These are phyloP conservation scores for Dicyrtomina minuta DNA, from an alignment of 2,888 invertebrate genomes.

Conservation along the genomic window DNA sequence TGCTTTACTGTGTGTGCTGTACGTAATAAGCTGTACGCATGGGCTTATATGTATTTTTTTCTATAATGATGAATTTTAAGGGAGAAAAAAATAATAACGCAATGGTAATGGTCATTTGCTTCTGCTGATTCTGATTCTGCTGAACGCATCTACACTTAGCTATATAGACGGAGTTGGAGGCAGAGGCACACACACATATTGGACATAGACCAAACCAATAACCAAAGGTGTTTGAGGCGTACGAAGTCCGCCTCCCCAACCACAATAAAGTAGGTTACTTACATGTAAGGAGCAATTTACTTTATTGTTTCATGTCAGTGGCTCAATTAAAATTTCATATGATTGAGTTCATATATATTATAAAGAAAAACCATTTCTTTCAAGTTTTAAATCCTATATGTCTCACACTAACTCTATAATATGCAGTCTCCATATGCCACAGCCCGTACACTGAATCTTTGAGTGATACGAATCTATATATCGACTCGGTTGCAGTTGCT, in stretches of 20 bases:
- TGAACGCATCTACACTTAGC: too few species aligned
- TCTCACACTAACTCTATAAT: not conserved
- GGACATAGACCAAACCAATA: too few species aligned
- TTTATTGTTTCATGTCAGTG: constrained; percentile 40
- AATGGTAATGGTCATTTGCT: not conserved
- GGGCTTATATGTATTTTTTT: constrained; percentile 3
- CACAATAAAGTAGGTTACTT: not conserved
- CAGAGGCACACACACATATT: too few species aligned
- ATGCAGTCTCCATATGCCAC: too few species aligned
- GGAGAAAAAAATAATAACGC: constrained; percentile 1
- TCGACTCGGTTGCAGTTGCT: not conserved
- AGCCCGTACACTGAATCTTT: not conserved
- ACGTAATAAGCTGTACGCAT: too few species aligned
- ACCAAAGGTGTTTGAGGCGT: too few species aligned
- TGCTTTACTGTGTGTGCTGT: too few species aligned
- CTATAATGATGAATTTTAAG: constrained; percentile 3
- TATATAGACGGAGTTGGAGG: too few species aligned
- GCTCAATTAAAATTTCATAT: constrained; percentile 34
- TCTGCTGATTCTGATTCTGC: too few species aligned
- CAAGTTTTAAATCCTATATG: not conserved
- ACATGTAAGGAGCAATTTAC: constrained; percentile 3
- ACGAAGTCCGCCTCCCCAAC: too few species aligned
- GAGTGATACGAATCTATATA: not conserved
- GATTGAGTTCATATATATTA: constrained; percentile 6
- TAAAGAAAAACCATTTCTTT: not conserved